Evolutionary conservation across 37 sponge, comb jelly and placozoan species (phyloP).

Genomic region (Cliona cf. orientalis): DNA sequence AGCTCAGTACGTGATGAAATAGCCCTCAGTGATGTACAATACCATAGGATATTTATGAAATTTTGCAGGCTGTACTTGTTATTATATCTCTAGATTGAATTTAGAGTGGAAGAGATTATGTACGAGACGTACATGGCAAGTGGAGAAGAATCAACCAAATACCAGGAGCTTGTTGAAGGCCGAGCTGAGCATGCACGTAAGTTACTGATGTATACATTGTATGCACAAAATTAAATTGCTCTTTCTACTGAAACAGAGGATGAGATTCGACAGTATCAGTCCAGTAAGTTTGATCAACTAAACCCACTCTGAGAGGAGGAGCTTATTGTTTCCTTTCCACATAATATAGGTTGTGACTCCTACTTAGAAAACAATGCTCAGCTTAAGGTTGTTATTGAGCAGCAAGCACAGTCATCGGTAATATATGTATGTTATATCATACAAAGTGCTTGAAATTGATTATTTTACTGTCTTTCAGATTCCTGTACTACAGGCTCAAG

Average conservation of each 20-base stretch:
- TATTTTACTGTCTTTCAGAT: conserved; percentile 17
- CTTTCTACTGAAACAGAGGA: too few species aligned
- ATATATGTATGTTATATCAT: not conserved
- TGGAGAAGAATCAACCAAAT: conserved; percentile 33
- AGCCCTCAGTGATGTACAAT: too few species aligned
- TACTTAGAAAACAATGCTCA: conserved; percentile 3
- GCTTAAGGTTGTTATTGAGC: conserved; percentile 18
- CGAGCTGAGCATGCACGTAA: conserved; percentile 16
- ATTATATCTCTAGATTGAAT: not conserved
- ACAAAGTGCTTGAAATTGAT: not conserved
- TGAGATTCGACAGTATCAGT: too few species aligned
- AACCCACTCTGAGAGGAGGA: too few species aligned
- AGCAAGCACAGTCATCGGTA: conserved; percentile 38
- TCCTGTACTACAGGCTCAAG: conserved; percentile 21
- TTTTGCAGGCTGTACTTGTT: conserved; percentile 7
- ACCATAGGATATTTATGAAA: too few species aligned
- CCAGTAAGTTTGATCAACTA: too few species aligned
- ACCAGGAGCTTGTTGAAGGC: conserved; percentile 12
- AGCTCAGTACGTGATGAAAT: too few species aligned
- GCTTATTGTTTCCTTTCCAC: too few species aligned
- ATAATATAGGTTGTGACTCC: too few species aligned
- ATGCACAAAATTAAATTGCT: too few species aligned
- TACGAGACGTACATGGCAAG: conserved; percentile 20
- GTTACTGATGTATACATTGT: too few species aligned
- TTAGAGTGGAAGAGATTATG: conserved; percentile 10